Evolutionary conservation across 2,113 vertebrate species (phyloP), one percentile per base, ranked within the genome.

Genomic region (Cochlearius cochlearius): DNA sequence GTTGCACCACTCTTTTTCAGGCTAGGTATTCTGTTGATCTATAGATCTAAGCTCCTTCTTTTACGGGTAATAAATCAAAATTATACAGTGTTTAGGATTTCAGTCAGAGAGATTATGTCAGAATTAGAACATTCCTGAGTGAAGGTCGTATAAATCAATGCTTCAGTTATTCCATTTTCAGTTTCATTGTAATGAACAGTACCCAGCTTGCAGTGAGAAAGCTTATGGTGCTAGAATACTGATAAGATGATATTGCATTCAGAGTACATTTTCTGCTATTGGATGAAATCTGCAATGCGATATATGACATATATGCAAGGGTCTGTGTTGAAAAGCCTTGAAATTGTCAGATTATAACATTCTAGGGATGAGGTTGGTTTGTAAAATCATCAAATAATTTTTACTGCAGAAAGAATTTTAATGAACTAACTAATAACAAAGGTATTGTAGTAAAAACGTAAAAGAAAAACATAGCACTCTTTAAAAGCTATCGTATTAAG

Each of bases 141-240:
- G 85, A 96, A 95, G 87, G 87, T 92, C 74, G 45, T 91, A 97
- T 96, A 96, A 97, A 97, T 97, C 95, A 96, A 96, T 93, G 93
- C 74, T 93, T 94, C 84, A 58, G 81, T 93, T 97, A 91, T 92
- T 95, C 93, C 93, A 88, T 97, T 96, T 95, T 91, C 95, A 88
- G 92, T 90, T 96, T 95, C 89, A 95, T 82, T 97, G 93, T 95
- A 96, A 95, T 91, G 93, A 97, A 91, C 95, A 90, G 94, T 94
- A 43, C 71, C 38, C 71, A 88, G 89, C 91, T 97, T 79, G 95
- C 91, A 95, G 94, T 69, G 90, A 91, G 87, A 91, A 89, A 82
- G 97, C 95, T 95, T 95, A 97, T 97, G 97, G 95, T 80, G 84
- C 78, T 88, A 12, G 97, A 97, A 97, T 97, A 97, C 97, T 97